Evolutionary conservation across 2,888 invertebrate species (phyloP), one percentile per base, ranked within the genome.

Genomic region (Heliconius aoede): DNA sequence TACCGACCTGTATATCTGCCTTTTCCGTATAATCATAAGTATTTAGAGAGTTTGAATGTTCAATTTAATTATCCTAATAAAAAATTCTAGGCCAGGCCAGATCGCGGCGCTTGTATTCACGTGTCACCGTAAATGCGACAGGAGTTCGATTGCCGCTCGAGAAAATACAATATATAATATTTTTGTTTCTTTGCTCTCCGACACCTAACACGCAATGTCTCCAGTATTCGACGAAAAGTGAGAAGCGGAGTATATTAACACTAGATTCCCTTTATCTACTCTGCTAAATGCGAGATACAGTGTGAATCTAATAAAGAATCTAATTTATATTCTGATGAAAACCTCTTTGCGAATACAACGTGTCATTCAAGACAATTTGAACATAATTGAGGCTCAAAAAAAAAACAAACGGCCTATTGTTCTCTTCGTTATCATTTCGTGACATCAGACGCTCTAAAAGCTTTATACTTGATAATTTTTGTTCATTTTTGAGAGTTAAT

Each of bases 371-470:
- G 26, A 36, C 5, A 36, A 32, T 24, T 15, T 71, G n/a, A 21
- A 60, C 15, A 21, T 32, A 58, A 36, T 71, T 32, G 15, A 58
- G 36, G 58, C 18, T 15, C 46, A 68, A 68, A 68, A 28, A 28
- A 60, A 36, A 58, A 26, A 60, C 21, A 24, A 72, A 72, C n/a
- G 36, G 60, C 32, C 60, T 40, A 36, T 72, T 72, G 72, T 72
- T 58, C 26, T 26, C 30, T 40, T n/a, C 30, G 21, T 36, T 36
- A 60, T 26, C 36, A 72, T 21, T 36, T 24, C 11, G 21, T 60
- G 72, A 72, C 21, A 72, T 72, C 72, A 72, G 72, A 72, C 32
- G 18, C 36, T 58, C n/a, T 60, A 72, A 72, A 21, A 72, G 26
- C 36, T 60, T 72, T 40, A 21, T 3, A 60, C 36, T 28, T 58